phyloP scores from a whole-genome alignment of 92 coral and sea anemone genomes.

The Umimayanthus kanabou region DNA sequence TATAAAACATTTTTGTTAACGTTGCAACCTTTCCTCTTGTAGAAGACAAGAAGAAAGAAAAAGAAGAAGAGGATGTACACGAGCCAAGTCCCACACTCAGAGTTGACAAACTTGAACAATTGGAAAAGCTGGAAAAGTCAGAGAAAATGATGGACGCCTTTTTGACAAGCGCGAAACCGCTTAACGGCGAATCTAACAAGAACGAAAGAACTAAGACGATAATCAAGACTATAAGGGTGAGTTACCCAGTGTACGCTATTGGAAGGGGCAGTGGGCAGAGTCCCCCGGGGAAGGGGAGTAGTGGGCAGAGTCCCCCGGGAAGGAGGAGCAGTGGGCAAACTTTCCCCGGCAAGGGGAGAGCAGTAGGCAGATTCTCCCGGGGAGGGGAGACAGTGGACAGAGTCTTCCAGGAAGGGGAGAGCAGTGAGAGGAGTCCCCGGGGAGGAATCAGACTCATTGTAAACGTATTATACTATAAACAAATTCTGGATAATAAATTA shows the following conservation, averaged over 20 bases:
- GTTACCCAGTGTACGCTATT: background rate
- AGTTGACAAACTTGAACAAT: constrained; percentile 84
- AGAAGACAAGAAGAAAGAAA: constrained; percentile 16
- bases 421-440: too few relatives aligned
- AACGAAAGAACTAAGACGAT: constrained; percentile 89
- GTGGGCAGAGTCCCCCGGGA: background rate
- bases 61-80: background rate
- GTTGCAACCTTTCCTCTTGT: constrained; percentile 1
- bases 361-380: background rate
- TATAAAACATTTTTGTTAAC: too few relatives aligned
- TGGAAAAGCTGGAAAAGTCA: constrained; percentile 81
- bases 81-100: constrained; percentile 33
- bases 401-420: background rate
- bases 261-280: background rate
- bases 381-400: background rate
- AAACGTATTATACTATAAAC: too few relatives aligned
- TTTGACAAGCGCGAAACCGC: constrained; percentile 77
- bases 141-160: constrained; percentile 97
- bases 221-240: constrained; percentile 84
- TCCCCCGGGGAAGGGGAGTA: background rate
- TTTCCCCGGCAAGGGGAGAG: too few relatives aligned
- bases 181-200: constrained; percentile 75
- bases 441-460: too few relatives aligned
- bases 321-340: too few relatives aligned
- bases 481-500: too few relatives aligned